Evolutionary conservation across 92 coral and sea anemone genomes (phyloP).

Genomic region (Desmophyllum pertusum): DNA sequence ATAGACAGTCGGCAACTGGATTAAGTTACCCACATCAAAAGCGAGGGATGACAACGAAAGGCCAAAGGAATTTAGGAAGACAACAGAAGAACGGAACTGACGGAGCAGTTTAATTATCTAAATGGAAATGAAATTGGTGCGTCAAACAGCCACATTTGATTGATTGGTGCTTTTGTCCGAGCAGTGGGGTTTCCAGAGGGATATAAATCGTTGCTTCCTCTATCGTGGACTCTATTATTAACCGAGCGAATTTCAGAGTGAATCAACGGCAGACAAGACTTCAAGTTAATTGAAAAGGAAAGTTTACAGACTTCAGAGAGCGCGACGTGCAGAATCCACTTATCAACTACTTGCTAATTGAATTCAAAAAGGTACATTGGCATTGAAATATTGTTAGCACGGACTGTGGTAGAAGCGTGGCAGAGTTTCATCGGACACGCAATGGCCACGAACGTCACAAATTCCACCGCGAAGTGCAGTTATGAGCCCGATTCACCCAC

Average conservation of each 20-base stretch:
- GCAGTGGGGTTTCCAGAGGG: conserved; percentile 4
- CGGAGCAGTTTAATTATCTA: conserved; percentile 7
- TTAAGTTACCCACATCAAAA: conserved; percentile 24
- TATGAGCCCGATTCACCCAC: conserved; percentile 9
- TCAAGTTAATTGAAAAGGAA: conserved; percentile 7
- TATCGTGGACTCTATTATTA: not conserved
- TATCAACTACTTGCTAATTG: conserved; percentile 33
- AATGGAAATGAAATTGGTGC: conserved; percentile 29
- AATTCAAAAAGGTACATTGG: conserved; percentile 23
- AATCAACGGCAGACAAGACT: conserved; percentile 8
- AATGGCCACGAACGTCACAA: conserved; percentile 10
- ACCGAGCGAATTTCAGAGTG: not conserved
- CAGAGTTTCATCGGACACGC: not conserved
- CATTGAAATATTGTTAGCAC: conserved; percentile 9
- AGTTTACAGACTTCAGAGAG: conserved; percentile 23
- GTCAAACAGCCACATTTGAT: conserved; percentile 17
- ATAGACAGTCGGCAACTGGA: conserved; percentile 13
- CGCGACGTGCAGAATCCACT: conserved; percentile 25
- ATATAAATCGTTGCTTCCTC: not conserved
- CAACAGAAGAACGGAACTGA: conserved; percentile 27
- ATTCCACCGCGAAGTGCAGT: not conserved
- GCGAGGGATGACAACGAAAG: not conserved
- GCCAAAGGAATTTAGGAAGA: conserved; percentile 31
- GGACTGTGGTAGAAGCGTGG: not conserved
- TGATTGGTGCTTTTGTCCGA: not conserved